Evolutionary conservation across 2,797 vertebrate species (phyloP), one percentile per base, ranked within the genome.

Genomic region (Lophius americanus): DNA sequence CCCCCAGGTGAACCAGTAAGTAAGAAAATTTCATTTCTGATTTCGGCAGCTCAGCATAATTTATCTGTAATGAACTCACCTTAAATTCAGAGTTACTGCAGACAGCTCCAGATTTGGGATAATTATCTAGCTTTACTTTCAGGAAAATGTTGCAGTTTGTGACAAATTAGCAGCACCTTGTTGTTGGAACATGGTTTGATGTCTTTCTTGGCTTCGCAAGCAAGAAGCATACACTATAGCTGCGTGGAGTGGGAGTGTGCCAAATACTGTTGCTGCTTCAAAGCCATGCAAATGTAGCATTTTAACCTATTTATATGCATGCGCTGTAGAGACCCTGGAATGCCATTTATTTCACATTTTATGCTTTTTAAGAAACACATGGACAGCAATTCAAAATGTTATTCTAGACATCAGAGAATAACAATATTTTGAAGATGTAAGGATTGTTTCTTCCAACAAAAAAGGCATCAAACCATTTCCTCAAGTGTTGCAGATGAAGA

Each of bases 1-100:
- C 96, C 96, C 70, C 96, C 96, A 76, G 97, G 98, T 89, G 96
- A 98, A 91, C 96, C 94, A 76, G 98, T 99, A 94, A 6, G 96
- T 96, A 73, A 64, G 13, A 64, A 70, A 46, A 64, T 76, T 33
- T 37, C 3, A n/a, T 67, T 57, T 71, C 53, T 68, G 39, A 60
- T 72, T 14, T 73, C 33, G 72, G 62, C 41, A 36, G 50, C 69
- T 75, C 62, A 48, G 50, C 61, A 62, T 60, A 57, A 65, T 43
- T 70, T 70, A 60, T 79, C 60, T 66, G 41, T 37, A 57, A 3
- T 39, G 64, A 37, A 60, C 46, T 65, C 48, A 60, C 38, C 47
- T 76, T 35, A 12, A 43, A 69, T 43, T 63, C 47, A 56, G 68
- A 61, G 61, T 75, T 64, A 37, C 12, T 59, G 9, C 48, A 58